Evolutionary conservation across 2,113 vertebrate species (phyloP).

Genomic region (Corythaeola cristata): DNA sequence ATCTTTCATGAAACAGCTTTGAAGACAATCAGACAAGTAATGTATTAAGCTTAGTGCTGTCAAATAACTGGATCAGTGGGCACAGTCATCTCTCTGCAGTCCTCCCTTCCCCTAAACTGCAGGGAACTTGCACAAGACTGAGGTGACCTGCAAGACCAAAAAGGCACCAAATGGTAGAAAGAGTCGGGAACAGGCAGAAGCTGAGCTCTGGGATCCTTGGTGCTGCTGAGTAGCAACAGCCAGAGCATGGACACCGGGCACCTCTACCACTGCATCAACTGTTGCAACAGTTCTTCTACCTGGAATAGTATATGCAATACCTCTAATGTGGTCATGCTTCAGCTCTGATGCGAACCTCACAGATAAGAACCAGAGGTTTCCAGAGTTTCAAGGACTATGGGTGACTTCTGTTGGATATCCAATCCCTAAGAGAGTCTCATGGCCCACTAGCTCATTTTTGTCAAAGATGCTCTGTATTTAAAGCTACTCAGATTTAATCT

Average conservation of each 20-base stretch:
- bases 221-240: neutral
- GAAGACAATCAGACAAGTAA: neutral
- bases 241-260: neutral
- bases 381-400: neutral
- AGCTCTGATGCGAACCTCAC: neutral
- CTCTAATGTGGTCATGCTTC: neutral
- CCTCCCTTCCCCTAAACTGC: neutral
- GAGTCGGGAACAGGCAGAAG: neutral
- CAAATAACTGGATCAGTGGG: neutral
- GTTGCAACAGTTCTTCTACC: no score
- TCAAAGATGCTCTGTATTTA: neutral
- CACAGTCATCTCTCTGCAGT: neutral
- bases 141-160: neutral
- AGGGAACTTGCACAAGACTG: neutral
- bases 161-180: neutral
- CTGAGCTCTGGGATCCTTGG: neutral
- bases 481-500: neutral
- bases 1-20: neutral
- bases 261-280: neutral
- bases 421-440: neutral
- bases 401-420: neutral
- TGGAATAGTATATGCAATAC: accelerated
- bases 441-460: neutral
- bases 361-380: neutral
- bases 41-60: neutral